phyloP scores from a whole-genome alignment of 2,113 vertebrate species.

The Synodontis membranacea region DNA sequence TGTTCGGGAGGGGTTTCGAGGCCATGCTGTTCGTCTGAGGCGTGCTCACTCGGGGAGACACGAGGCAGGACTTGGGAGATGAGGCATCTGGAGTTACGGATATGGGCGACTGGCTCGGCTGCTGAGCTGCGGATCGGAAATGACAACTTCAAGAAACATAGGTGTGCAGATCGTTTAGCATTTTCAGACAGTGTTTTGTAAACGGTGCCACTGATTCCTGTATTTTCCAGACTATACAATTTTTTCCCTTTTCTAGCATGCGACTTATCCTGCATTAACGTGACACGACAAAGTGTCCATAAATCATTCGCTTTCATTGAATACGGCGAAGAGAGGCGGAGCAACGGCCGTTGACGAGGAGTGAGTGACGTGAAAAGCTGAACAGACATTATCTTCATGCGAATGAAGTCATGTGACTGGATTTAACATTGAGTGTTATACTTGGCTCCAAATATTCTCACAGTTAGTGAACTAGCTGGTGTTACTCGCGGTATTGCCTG shows the following conservation, averaged over 20 bases:
- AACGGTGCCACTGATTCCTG: no score
- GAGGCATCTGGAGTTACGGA: conserved; percentile 94
- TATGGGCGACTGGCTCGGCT: conserved; percentile 94
- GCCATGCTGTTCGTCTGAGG: conserved; percentile 86
- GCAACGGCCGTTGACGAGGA: background rate
- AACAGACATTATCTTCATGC: background rate
- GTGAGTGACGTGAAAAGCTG: background rate
- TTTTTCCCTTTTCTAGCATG: background rate
- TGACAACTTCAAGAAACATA: background rate
- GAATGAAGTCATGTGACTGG: background rate
- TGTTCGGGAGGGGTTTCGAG: conserved; percentile 82
- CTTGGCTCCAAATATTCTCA: background rate
- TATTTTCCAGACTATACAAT: background rate
- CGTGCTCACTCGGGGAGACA: conserved; percentile 94
- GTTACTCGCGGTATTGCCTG: no score
- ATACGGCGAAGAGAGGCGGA: background rate
- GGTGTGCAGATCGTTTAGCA: background rate
- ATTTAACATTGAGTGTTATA: background rate
- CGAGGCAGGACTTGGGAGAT: conserved; percentile 88
- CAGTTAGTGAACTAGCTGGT: no score
- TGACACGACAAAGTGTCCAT: background rate
- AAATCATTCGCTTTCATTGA: background rate
- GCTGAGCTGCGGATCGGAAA: conserved; percentile 77
- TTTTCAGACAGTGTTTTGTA: background rate
- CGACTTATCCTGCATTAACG: background rate